Conservation (phyloP, 2,888 invertebrate genomes). For the Blastobasis adustella region DNA sequence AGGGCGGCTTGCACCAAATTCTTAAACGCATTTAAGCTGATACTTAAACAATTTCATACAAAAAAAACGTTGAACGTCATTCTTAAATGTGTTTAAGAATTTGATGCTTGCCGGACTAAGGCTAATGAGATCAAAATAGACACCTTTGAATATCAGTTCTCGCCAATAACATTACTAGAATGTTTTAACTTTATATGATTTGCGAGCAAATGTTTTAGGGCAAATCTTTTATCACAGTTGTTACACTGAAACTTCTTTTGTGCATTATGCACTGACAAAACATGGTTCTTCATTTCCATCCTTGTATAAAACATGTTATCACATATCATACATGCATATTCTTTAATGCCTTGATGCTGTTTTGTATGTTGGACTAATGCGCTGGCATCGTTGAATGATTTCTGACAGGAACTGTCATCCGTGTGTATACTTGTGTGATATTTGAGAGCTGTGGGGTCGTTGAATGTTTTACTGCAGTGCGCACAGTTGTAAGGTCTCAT, state of each 20-base stretch:
- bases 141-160: too few relatives aligned
- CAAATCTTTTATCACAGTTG: constrained; percentile 18
- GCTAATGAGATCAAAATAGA: too few relatives aligned
- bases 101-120: too few relatives aligned
- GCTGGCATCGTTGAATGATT: constrained; percentile 24
- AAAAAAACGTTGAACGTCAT: too few relatives aligned
- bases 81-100: too few relatives aligned
- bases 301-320: constrained; percentile 14
- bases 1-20: too few relatives aligned
- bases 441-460: constrained; percentile 21
- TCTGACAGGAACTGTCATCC: constrained; percentile 20
- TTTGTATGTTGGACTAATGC: constrained; percentile 17
- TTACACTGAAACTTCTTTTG: constrained; percentile 13
- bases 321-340: constrained; percentile 20
- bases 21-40: too few relatives aligned
- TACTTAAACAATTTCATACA: too few relatives aligned
- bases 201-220: constrained; percentile 6
- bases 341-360: constrained; percentile 17
- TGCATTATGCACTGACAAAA: constrained; percentile 3
- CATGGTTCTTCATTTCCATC: neutral
- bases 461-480: constrained; percentile 25
- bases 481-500: constrained; percentile 22
- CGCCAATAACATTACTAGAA: neutral
- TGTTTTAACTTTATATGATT: neutral
- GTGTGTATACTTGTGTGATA: constrained; percentile 30